phyloP scores from a whole-genome alignment of 1,140 invertebrate species.

The Triops cancriformis region DNA sequence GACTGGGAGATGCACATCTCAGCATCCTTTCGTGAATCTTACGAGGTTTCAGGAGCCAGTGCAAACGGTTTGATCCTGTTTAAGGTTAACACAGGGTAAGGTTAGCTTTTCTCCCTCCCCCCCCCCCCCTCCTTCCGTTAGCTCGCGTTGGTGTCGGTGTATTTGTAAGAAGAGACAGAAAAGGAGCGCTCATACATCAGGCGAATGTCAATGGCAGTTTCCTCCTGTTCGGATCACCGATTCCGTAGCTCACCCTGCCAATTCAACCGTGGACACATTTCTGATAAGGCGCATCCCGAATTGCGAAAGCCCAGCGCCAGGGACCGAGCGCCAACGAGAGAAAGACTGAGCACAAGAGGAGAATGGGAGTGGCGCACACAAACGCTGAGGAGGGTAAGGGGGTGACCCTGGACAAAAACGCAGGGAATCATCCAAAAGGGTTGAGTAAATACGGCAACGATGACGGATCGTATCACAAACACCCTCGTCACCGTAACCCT shows the following conservation, averaged over 20 bases:
- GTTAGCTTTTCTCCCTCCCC: conserved; percentile 3
- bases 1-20: not conserved
- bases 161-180: conserved; percentile 22
- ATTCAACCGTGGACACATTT: conserved; percentile 9
- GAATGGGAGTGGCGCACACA: not conserved
- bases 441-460: not conserved
- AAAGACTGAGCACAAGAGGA: too few species aligned
- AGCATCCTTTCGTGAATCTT: not conserved
- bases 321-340: not conserved
- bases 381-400: too few species aligned
- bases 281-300: not conserved
- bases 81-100: conserved; percentile 20
- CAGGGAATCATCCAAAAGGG: too few species aligned
- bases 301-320: not conserved
- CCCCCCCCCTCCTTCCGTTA: not conserved
- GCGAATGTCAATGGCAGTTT: conserved; percentile 5
- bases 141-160: conserved; percentile 24
- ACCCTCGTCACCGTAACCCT: not conserved
- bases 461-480: not conserved
- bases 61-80: not conserved
- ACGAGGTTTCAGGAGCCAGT: not conserved
- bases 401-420: too few species aligned
- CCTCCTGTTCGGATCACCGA: conserved; percentile 8
- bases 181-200: not conserved
- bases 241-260: not conserved